Evolutionary conservation across 2,888 invertebrate genomes (phyloP).

Genomic region (Aromia moschata): DNA sequence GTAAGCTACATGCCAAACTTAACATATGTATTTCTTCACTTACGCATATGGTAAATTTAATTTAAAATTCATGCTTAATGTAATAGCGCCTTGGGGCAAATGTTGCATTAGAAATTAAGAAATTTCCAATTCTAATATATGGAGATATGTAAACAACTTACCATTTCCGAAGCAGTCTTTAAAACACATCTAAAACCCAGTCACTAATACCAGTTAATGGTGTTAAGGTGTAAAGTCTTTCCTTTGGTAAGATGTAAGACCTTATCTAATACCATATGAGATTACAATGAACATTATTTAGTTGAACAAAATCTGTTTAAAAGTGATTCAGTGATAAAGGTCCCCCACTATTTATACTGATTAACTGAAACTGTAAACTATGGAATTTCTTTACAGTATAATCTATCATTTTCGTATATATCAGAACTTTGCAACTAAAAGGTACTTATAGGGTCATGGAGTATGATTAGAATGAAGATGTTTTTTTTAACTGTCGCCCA

Average conservation of each 20-base stretch:
- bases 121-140: background rate
- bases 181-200: background rate
- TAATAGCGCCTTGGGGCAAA: background rate
- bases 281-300: slow-evolving; percentile 14
- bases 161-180: background rate
- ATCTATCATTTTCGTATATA: background rate
- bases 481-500: no score
- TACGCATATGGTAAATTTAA: background rate
- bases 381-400: background rate
- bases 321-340: slow-evolving; percentile 19
- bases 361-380: slow-evolving; percentile 5
- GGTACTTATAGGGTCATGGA: no score
- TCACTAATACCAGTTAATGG: background rate
- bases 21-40: background rate
- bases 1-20: background rate
- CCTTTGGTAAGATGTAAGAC: background rate
- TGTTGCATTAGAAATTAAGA: background rate
- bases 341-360: slow-evolving; percentile 7
- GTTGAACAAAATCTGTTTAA: slow-evolving; percentile 18
- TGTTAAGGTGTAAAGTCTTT: background rate
- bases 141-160: background rate
- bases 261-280: slow-evolving; percentile 18
- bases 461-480: no score
- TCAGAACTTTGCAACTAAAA: no score
- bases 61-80: background rate